Evolutionary conservation across 2,888 invertebrate species (phyloP), one percentile per base, ranked within the genome.

Genomic region (Auanema freiburgensis): DNA sequence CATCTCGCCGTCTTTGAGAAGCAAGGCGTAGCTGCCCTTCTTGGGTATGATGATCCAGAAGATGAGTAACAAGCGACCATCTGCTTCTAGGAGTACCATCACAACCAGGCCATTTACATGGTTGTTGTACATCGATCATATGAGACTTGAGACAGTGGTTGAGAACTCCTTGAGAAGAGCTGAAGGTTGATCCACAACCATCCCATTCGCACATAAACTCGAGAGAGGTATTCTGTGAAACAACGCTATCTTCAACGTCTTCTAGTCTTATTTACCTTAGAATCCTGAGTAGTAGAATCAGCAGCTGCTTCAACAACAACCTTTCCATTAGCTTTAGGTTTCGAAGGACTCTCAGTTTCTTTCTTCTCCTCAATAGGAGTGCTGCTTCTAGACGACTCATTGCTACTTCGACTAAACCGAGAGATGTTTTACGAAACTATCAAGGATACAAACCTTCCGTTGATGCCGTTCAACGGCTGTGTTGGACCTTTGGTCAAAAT

Each of bases 31-130:
- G 84, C 52, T 85, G 91, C 80, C 90, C 90, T 40, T 90, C 88
- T 73, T 91, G 91, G 84, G 95, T 92, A 84, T 97, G 97, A 70
- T 93, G 91, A 86, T 97, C 97, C 79, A 91, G 70, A 67, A 97
- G 88, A 86, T 98, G 98, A 65, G 97, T 96, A 89, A 96, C 92
- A 43, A 97, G 87, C 0, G 97, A 97, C 87, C 95, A 95, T 50
- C 74, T 72, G 50, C 56, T 67, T 33, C 76, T 57, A 11, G 70
- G 66, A 8, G 81, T 83, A 16, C 72, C 74, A 57, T 82, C 82
- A 60, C 82, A 82, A 33, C 65, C 66, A 16, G 80, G 77, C 82
- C 82, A 82, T 53, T 72, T 67, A 63, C 82, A 76, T 6, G 72
- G 59, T n/a, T 59, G 57, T 44, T 68, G 71, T 18, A 64, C 66